Evolutionary conservation across 2,888 invertebrate genomes (phyloP), one percentile per base, ranked within the genome.

Genomic region (Dioctria linearis): DNA sequence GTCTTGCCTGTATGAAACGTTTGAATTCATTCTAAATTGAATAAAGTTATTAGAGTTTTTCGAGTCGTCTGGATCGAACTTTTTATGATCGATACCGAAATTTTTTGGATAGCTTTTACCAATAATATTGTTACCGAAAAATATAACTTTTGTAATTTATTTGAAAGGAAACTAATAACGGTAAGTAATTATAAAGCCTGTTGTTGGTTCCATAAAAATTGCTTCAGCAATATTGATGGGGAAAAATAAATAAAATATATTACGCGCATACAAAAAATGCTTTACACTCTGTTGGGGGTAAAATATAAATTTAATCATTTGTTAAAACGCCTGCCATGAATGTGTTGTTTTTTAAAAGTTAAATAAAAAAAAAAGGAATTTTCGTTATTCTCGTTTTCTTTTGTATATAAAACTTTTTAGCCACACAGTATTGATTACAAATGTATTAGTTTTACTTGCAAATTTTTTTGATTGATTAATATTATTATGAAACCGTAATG

Each of bases 251-350:
- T 37, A 25, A 13, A 37, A 2, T 25, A 25, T 1, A 25, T 25
- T 25, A 2, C 25, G 25, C 25, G 46, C 5, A 8, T 46, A 46
- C 1, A 8, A 54, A 25, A 54, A 54, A n/a, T 11, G n/a, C 54
- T 54, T 39, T 63, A 25, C 25, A 25, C 25, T 25, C 25, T 25
- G 25, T 25, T 25, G 25, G 25, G 11, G 61, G 63, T 49, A 76
- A 76, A 76, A 63, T 46, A 46, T 40, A 25, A 25, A 57, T 73
- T 73, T 57, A 73, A 73, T 73, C 73, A 76, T 76, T 25, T 46
- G 63, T 76, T 76, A 76, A 76, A 76, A 63, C 80, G 80, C 80
- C 80, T 80, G 80, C 80, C 78, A 78, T 80, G 78, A 80, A 80
- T 80, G 80, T 80, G 78, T 80, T 80, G 78, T 80, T 78, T 80